A percentile compares a stretch with the other conserved stretches of the same genome.
phyloP scores from a whole-genome alignment of 2,888 invertebrate species.

The Rhimphoctona megacephalus region DNA sequence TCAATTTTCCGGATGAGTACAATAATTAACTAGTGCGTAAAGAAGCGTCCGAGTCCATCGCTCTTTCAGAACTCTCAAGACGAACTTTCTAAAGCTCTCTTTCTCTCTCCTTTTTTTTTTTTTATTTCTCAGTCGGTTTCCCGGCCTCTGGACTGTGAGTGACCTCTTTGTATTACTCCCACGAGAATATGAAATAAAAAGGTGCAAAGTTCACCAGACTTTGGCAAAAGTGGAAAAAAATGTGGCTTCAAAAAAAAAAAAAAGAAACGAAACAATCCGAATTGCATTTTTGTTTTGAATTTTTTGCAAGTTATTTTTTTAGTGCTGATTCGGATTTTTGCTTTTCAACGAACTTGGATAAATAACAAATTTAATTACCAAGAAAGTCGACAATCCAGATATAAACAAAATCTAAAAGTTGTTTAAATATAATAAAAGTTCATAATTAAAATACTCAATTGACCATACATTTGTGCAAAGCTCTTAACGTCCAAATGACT shows the following conservation, averaged over 20 bases:
- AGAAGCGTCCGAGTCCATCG: background rate
- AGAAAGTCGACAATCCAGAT: background rate
- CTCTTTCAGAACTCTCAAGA: background rate
- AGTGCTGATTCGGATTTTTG: background rate
- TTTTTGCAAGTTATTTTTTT: background rate
- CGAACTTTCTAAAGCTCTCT: background rate
- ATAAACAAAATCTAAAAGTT: background rate
- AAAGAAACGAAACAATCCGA: background rate
- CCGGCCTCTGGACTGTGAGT: conserved; percentile 18
- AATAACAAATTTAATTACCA: background rate
- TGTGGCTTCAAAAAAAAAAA: background rate
- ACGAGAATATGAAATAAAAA: conserved; percentile 20
- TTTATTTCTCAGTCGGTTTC: background rate
- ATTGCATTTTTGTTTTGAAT: background rate
- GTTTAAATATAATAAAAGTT: background rate
- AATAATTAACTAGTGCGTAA: background rate
- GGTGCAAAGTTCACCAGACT: conserved; percentile 10
- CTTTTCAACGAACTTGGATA: background rate
- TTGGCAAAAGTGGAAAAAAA: background rate
- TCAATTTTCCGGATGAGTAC: conserved; percentile 28
- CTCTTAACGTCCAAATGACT: conserved; percentile 25
- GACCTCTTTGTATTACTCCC: conserved; percentile 27
- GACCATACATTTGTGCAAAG: background rate
- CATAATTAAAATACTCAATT: background rate
- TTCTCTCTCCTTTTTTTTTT: background rate